phyloP scores from a whole-genome alignment of 1,140 invertebrate genomes.

The Stegodyphus mimosarum region DNA sequence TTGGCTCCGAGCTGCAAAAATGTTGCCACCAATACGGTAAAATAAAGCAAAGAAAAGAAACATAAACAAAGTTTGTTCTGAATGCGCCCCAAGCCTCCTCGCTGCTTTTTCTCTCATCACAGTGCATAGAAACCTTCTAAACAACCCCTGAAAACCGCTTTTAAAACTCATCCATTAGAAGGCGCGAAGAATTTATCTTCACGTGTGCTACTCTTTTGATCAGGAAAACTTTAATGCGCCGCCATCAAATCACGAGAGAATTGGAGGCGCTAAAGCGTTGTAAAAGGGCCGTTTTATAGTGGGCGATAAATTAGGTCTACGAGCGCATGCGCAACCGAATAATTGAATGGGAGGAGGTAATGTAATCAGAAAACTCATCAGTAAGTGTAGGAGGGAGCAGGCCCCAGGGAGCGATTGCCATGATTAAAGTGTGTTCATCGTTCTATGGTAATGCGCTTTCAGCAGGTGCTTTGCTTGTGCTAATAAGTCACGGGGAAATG shows the following conservation, averaged over 20 bases:
- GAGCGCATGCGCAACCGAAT: slow-evolving; percentile 8
- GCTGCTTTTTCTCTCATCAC: no score
- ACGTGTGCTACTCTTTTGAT: slow-evolving; percentile 6
- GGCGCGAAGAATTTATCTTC: background rate
- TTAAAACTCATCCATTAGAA: background rate
- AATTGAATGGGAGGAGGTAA: slow-evolving; percentile 49
- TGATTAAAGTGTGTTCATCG: slow-evolving; percentile 54
- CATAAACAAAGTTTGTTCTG: no score
- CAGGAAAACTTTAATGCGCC: slow-evolving; percentile 26
- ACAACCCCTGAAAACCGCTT: slow-evolving; percentile 10
- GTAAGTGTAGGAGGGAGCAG: slow-evolving; percentile 47
- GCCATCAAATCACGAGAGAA: slow-evolving; percentile 28
- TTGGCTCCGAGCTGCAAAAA: no score
- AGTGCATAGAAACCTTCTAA: background rate
- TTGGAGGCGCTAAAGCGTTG: slow-evolving; percentile 41
- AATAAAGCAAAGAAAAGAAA: no score
- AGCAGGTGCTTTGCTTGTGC: slow-evolving; percentile 48
- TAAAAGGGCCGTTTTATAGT: slow-evolving; percentile 47
- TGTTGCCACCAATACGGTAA: no score
- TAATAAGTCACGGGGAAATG: slow-evolving; percentile 51
- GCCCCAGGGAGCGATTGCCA: slow-evolving; percentile 41
- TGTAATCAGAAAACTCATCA: slow-evolving; percentile 58
- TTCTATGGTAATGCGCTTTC: slow-evolving; percentile 40
- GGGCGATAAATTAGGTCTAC: slow-evolving; percentile 24
- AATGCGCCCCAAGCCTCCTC: no score